Percentiles rank a stretch among this genome's conserved stretches.
These are phyloP conservation scores for Chloroclystis v-ata DNA, from an alignment of 2,888 invertebrate species.

Conservation along the genomic window DNA sequence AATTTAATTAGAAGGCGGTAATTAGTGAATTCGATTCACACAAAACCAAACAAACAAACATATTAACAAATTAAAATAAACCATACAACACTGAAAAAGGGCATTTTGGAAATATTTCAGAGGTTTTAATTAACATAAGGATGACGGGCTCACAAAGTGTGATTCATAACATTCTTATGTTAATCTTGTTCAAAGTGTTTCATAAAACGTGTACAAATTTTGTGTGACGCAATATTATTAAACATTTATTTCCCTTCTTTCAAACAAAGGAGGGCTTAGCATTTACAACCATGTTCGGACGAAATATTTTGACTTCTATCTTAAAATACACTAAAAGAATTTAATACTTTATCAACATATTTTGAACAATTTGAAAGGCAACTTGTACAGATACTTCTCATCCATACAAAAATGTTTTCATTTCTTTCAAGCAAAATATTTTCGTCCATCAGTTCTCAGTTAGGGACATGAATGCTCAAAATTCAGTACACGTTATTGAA, in stretches of 20 bases:
- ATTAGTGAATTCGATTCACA: conserved; percentile 36
- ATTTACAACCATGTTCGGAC: background rate
- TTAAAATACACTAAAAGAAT: too few relatives aligned
- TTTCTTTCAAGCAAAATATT: background rate
- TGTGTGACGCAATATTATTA: conserved; percentile 28
- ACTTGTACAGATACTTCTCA: background rate
- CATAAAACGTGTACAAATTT: conserved; percentile 23
- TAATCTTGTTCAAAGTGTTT: conserved; percentile 41
- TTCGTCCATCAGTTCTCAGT: background rate
- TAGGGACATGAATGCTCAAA: conserved; percentile 37
- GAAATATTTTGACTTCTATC: too few relatives aligned
- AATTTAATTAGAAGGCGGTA: conserved; percentile 38
- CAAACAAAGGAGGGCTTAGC: background rate
- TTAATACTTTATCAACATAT: too few relatives aligned
- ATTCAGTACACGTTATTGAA: conserved; percentile 13
- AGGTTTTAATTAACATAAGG: conserved; percentile 35
- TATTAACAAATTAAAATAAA: conserved; percentile 25
- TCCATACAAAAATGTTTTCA: background rate
- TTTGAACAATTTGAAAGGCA: too few relatives aligned
- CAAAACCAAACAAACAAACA: conserved; percentile 27
- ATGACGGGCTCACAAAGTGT: conserved; percentile 38
- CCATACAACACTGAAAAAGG: conserved; percentile 20
- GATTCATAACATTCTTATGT: conserved; percentile 46
- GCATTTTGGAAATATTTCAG: conserved; percentile 26
- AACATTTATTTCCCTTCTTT: conserved; percentile 39